phyloP scores from a whole-genome alignment of 2,888 invertebrate species.

The Caenorhabditis japonica region DNA sequence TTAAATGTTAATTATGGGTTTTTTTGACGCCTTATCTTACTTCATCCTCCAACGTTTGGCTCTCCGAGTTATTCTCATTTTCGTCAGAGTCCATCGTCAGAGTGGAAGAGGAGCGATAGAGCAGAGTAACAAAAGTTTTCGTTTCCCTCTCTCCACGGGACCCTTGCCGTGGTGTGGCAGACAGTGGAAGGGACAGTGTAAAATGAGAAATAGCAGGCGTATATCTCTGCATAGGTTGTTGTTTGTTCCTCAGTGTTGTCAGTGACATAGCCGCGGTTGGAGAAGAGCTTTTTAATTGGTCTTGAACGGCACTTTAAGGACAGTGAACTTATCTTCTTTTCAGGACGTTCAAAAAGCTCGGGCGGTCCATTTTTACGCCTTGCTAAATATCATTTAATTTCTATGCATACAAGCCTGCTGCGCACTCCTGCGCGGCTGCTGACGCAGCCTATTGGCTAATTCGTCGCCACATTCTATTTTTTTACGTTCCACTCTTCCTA shows the following conservation, averaged over 20 bases:
- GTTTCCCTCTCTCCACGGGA: background rate
- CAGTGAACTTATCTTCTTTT: no score
- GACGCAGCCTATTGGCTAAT: no score
- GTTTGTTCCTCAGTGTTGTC: background rate
- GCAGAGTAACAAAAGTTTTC: no score
- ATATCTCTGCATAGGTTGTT: background rate
- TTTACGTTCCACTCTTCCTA: no score
- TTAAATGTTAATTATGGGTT: background rate
- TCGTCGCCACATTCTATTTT: no score
- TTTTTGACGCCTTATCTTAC: background rate
- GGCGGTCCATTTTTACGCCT: no score
- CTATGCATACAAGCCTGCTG: no score
- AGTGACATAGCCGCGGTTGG: background rate
- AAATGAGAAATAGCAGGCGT: slow-evolving; percentile 1
- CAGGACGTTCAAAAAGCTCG: no score
- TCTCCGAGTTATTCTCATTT: slow-evolving; percentile 29
- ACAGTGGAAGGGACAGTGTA: slow-evolving; percentile 9
- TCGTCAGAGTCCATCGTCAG: slow-evolving; percentile 42
- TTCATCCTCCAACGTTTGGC: slow-evolving; percentile 25
- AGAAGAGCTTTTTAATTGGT: background rate
- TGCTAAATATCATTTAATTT: no score
- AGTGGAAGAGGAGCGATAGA: background rate
- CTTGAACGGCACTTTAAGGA: background rate
- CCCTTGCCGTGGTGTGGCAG: background rate
- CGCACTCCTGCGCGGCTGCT: no score